Evolutionary conservation across 2,888 invertebrate species (phyloP), one percentile per base, ranked within the genome.

Genomic region (Zygaena filipendulae): DNA sequence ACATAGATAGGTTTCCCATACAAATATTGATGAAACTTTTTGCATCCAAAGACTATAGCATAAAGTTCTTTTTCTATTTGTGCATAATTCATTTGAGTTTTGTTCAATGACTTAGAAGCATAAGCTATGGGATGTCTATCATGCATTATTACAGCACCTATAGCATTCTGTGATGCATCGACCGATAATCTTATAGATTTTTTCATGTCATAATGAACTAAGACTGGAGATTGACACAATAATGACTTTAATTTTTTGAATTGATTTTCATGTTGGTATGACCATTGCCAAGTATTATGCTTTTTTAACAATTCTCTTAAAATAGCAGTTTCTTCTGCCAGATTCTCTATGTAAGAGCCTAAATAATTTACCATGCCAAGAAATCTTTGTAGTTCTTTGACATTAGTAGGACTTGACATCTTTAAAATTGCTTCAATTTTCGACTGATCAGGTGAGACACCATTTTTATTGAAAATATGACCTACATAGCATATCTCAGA

Each of bases 311-410:
- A 11, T 0, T 41, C 40, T 39, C 40, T 39, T 4, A 44, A 27
- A 1, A 39, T 39, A 12, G 33, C 29, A 4, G 42, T 13, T 4
- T 44, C 32, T 0, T 32, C 16, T 1, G 39, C 39, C 2, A 40
- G 39, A 9, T 32, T 24, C 1, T 35, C 29, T 16, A 3, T 39
- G 16, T 25, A 40, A 35, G 27, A 27, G 35, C 18, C 24, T 16
- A 39, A 47, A 13, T 43, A 45, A 25, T 47, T 47, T 1, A 35
- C 28, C 2, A 47, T 23, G 1, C 42, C 47, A 24, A 44, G 24
- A 30, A 43, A 45, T 2, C 41, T 44, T 29, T 46, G 40, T 12
- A 48, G 25, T 4, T 38, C 25, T n/a, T 12, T 26, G 0, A 44
- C 31, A 10, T 38, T 32, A 1, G 20, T 24, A 0, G 47, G 47